phyloP scores from a whole-genome alignment of 2,797 vertebrate species.

The Sebastiscus albofasciatus region DNA sequence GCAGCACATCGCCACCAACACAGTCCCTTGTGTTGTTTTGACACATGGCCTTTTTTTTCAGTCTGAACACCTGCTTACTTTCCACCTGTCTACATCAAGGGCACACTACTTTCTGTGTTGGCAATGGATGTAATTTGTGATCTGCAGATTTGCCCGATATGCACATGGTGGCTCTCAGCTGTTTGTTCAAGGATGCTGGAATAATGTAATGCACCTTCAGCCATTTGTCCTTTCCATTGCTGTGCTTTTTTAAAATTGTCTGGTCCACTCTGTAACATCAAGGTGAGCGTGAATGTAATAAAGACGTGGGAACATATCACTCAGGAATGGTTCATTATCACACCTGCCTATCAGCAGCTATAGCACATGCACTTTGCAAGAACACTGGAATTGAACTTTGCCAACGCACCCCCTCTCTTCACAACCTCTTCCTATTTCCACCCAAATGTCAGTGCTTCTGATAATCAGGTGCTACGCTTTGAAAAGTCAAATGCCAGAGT shows the following conservation, averaged over 20 bases:
- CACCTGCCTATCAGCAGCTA: conserved; percentile 10
- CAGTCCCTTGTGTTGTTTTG: neutral
- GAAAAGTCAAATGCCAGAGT: conserved; percentile 52
- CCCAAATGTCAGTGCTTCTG: conserved; percentile 57
- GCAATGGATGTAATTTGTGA: neutral
- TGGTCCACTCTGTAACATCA: neutral
- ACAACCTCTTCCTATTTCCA: conserved; percentile 7
- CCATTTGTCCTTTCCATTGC: neutral
- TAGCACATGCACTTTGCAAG: neutral
- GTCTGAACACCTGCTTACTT: neutral
- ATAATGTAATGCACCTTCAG: neutral
- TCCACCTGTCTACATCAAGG: neutral
- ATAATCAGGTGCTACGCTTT: conserved; percentile 41
- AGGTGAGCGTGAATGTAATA: neutral
- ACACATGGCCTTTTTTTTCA: neutral
- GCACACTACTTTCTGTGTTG: neutral
- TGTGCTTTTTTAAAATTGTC: neutral
- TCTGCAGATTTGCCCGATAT: neutral
- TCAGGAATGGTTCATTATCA: neutral
- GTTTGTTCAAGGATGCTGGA: neutral
- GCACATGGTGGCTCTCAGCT: neutral
- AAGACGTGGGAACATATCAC: neutral
- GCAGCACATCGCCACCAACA: too few species aligned
- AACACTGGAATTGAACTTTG: conserved; percentile 17
- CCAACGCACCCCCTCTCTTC: neutral